Conservation (phyloP, 2,797 vertebrate genomes). For the Lepidocolaptes lacrymiger region DNA sequence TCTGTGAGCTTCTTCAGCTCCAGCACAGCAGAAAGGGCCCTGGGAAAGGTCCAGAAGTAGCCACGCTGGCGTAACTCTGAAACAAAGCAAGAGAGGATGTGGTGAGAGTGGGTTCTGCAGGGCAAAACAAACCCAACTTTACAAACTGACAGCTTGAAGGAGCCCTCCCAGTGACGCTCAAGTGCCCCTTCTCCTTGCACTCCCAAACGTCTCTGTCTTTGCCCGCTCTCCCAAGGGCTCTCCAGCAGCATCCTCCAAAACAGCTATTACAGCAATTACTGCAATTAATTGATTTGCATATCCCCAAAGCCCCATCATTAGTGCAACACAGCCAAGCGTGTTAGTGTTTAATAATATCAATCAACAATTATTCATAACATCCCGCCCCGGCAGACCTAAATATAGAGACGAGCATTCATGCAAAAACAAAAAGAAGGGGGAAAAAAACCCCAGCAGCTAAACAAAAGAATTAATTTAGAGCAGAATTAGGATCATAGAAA, state of each 20-base stretch:
- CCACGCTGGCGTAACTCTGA: not conserved
- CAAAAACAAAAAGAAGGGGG: not conserved
- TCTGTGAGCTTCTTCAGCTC: not conserved
- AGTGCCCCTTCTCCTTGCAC: not conserved
- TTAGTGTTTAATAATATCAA: constrained; percentile 63
- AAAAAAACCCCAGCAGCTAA: not conserved
- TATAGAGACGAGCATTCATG: constrained; percentile 56
- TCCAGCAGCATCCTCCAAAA: constrained; percentile 43
- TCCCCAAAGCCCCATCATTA: constrained; percentile 63
- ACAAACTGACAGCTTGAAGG: not conserved
- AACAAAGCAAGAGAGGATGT: not conserved
- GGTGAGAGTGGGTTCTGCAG: not conserved
- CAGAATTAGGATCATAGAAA: constrained; percentile 46
- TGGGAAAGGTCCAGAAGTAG: not conserved
- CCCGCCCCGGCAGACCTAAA: constrained; percentile 42
- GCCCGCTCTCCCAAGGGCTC: not conserved
- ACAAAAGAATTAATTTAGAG: constrained; percentile 65
- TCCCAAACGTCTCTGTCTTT: not conserved
- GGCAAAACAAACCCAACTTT: not conserved
- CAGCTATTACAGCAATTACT: constrained; percentile 43
- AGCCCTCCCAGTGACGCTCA: not conserved
- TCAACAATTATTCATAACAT: constrained; percentile 63
- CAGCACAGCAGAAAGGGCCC: not conserved
- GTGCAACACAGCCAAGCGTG: constrained; percentile 63
- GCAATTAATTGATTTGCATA: constrained; percentile 69